phyloP scores from a whole-genome alignment of 2,113 vertebrate species.

The Phocoena phocoena region DNA sequence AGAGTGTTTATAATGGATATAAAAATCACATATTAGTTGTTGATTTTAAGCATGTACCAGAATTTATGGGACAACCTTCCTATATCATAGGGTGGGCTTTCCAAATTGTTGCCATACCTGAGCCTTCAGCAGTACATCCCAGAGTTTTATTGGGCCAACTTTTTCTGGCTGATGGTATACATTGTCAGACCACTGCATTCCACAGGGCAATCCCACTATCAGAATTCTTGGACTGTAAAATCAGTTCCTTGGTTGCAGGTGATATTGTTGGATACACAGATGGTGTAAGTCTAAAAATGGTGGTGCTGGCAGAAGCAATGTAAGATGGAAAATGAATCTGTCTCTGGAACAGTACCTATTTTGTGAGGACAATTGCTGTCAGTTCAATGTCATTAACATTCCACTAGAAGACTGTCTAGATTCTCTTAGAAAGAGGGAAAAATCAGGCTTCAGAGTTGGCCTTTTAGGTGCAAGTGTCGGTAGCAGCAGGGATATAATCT shows the following conservation, averaged over 20 bases:
- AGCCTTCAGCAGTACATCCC: neutral
- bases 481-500: neutral
- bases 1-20: neutral
- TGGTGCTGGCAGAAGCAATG: neutral
- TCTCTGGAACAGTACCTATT: neutral
- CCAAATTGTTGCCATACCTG: neutral
- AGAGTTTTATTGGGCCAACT: neutral
- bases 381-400: neutral
- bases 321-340: neutral
- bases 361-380: neutral
- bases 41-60: neutral
- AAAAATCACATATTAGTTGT: neutral
- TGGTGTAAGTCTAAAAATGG: neutral
- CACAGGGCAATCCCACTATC: neutral
- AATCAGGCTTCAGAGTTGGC: neutral
- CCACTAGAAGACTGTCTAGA: neutral
- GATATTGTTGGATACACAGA: neutral
- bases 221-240: neutral
- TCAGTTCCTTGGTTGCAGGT: neutral
- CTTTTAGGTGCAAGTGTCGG: neutral
- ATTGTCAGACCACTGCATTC: neutral
- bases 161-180: neutral
- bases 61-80: neutral
- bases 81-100: neutral
- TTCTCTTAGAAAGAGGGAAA: neutral